Evolutionary conservation across 2,888 invertebrate genomes (phyloP), one percentile per base, ranked within the genome.

Genomic region (Zhuqinia jingwanae): DNA sequence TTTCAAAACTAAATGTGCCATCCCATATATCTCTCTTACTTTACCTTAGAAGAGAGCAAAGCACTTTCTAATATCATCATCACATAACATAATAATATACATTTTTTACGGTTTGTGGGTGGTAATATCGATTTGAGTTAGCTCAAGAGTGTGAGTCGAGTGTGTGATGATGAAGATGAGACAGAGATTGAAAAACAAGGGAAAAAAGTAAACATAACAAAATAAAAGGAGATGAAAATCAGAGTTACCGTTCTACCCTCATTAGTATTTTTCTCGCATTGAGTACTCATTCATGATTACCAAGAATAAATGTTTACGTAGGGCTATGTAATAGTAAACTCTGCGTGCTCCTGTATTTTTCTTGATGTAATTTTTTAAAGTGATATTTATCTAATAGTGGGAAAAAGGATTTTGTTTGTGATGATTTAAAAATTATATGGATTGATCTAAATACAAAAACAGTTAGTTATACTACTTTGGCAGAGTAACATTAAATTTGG

Each of bases 241-340:
- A 63, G 25, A 30, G 17, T 50, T 68, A 50, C 56, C 68, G 68
- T 80, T n/a, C n/a, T 80, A 70, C 50, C 53, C 68, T 70, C 80
- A 80, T 80, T 80, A 80, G 70, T 80, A 68, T 53, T 80, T 78
- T 79, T 70, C 27, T 25, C 63, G 36, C 36, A 45, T 45, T 78
- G 5, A 36, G n/a, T 76, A 0, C 1, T 50, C 3, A 30, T 53
- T 25, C 17, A 15, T 2, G 36, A 56, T 56, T 0, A 20, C 20
- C 22, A 75, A 75, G 30, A 56, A 45, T 13, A 2, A 45, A 42
- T 25, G 10, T 22, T 30, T 27, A 30, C 27, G 8, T 2, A 27
- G 3, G 17, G 36, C 27, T 30, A 65, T 11, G 25, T 11, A 8
- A 73, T 25, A 50, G 25, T n/a, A 2, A n/a, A 60, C 10, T 56